A percentile compares a stretch with the other conserved stretches of the same genome.
Conservation (phyloP, 2,888 invertebrate genomes). For the Aphodius granarius region DNA sequence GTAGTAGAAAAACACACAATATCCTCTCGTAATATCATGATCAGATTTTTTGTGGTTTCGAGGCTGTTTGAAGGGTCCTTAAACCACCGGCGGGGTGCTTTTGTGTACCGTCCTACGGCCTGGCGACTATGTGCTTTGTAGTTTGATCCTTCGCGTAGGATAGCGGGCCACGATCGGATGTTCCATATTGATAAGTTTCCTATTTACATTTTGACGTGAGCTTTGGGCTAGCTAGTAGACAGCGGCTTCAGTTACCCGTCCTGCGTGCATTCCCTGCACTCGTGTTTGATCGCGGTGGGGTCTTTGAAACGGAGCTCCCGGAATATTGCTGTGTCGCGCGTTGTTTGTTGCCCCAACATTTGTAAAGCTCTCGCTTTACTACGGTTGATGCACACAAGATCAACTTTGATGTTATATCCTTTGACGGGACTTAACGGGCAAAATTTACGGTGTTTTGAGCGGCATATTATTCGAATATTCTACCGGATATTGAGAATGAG, state of each 20-base stretch:
- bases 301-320: background rate
- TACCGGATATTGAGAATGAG: too few relatives aligned
- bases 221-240: background rate
- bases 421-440: background rate
- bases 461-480: too few relatives aligned
- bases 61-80: background rate
- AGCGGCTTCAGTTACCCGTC: background rate
- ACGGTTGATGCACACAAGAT: background rate
- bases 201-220: background rate
- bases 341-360: background rate
- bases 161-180: background rate
- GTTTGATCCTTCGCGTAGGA: background rate
- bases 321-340: background rate
- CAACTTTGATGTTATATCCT: background rate
- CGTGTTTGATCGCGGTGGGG: background rate
- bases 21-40: background rate
- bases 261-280: background rate
- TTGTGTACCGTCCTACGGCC: background rate
- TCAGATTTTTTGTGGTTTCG: background rate
- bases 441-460: background rate
- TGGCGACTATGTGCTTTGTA: background rate
- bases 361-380: background rate
- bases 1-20: too few relatives aligned
- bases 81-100: background rate
- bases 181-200: background rate